Evolutionary conservation across 2,797 vertebrate species (phyloP).

Genomic region (Mico argentatus): DNA sequence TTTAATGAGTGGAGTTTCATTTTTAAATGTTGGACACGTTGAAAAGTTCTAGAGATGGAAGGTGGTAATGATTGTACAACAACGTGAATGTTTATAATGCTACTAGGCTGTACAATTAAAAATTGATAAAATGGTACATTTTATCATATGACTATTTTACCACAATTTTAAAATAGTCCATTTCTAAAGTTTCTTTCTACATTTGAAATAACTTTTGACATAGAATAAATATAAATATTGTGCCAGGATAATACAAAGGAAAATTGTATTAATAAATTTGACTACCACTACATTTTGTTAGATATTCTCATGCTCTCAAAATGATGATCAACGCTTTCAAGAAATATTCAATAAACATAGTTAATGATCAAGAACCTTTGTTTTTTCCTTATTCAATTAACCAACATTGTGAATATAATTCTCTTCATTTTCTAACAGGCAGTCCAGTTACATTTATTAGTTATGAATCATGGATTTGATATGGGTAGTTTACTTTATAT

Average conservation of each 20-base stretch:
- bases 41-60: background rate
- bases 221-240: background rate
- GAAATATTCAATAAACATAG: constrained; percentile 10
- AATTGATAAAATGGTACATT: background rate
- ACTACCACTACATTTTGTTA: background rate
- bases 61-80: background rate
- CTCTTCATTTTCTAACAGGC: background rate
- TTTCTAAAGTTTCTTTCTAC: background rate
- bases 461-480: background rate
- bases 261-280: background rate
- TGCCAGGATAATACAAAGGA: background rate
- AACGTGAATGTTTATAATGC: background rate
- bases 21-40: background rate
- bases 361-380: background rate
- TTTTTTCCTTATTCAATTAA: background rate
- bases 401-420: background rate
- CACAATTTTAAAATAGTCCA: background rate
- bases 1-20: background rate
- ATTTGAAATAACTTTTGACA: background rate
- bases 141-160: background rate
- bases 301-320: background rate
- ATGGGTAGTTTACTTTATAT: background rate
- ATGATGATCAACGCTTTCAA: background rate
- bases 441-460: background rate
- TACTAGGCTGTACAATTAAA: background rate